Evolutionary conservation across 2,888 invertebrate genomes (phyloP).

Genomic region (Phalera bucephala): DNA sequence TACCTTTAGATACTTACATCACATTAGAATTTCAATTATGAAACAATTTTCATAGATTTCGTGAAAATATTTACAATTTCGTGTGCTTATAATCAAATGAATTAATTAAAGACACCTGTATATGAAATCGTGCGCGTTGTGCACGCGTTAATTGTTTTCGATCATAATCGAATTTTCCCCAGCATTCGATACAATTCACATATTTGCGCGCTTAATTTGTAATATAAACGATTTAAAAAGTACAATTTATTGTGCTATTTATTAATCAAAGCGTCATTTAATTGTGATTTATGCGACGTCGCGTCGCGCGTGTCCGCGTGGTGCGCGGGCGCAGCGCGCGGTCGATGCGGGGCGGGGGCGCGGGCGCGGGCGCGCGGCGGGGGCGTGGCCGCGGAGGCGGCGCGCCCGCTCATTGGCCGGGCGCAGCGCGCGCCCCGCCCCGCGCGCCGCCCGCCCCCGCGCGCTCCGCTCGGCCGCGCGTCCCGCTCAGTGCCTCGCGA

Average conservation of each 20-base stretch:
- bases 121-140: constrained; percentile 7
- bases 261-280: constrained; percentile 26
- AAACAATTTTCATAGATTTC: no score
- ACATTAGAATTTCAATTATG: no score
- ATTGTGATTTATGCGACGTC: constrained; percentile 33
- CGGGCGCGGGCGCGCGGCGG: constrained; percentile 34
- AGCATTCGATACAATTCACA: background rate
- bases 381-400: constrained; percentile 43
- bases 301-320: constrained; percentile 14
- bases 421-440: constrained; percentile 47
- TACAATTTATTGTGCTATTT: constrained; percentile 22
- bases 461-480: constrained; percentile 44
- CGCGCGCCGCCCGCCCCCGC: constrained; percentile 42
- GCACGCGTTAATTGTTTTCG: constrained; percentile 14
- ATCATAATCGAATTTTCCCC: constrained; percentile 17
- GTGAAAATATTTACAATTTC: background rate
- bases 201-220: background rate
- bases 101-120: constrained; percentile 11
- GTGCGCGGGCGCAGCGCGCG: constrained; percentile 28
- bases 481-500: constrained; percentile 67
- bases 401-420: constrained; percentile 24
- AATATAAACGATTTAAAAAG: constrained; percentile 17
- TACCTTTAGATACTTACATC: no score
- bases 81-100: constrained; percentile 3
- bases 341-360: constrained; percentile 30